phyloP scores from a whole-genome alignment of 2,113 vertebrate genomes.

The Calidris pugnax region DNA sequence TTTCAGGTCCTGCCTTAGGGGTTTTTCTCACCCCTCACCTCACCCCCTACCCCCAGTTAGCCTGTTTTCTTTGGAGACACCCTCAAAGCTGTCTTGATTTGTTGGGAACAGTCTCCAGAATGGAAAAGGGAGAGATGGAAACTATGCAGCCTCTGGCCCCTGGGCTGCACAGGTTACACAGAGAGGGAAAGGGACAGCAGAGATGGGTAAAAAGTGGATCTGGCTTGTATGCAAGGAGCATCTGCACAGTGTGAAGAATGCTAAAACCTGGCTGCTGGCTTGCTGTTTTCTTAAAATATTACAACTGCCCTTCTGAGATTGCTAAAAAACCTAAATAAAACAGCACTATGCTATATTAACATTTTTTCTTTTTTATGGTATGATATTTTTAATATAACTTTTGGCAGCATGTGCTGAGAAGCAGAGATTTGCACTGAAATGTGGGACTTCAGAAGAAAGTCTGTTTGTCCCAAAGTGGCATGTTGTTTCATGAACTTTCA shows the following conservation, averaged over 20 bases:
- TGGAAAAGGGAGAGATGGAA: background rate
- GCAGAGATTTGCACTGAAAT: background rate
- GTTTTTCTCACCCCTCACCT: background rate
- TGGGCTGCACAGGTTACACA: background rate
- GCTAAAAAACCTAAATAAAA: background rate
- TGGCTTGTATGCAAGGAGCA: background rate
- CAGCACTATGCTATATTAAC: background rate
- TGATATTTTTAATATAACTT: conserved; percentile 1
- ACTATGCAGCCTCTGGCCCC: background rate
- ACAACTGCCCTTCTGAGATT: background rate
- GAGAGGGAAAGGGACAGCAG: background rate
- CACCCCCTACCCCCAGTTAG: background rate
- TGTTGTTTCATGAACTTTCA: conserved; percentile 32
- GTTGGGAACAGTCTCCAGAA: background rate
- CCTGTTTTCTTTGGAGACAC: background rate
- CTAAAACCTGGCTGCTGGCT: background rate
- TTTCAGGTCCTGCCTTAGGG: background rate
- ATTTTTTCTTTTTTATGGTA: background rate
- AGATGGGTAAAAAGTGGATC: background rate
- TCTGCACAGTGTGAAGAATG: background rate
- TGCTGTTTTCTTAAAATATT: background rate
- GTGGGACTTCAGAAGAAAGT: background rate
- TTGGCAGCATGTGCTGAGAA: background rate
- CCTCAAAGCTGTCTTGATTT: background rate
- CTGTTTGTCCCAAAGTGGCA: conserved; percentile 25